Base-by-base conservation (phyloP, 1,140 invertebrate species). In the Apolygus lucorum region DNA sequence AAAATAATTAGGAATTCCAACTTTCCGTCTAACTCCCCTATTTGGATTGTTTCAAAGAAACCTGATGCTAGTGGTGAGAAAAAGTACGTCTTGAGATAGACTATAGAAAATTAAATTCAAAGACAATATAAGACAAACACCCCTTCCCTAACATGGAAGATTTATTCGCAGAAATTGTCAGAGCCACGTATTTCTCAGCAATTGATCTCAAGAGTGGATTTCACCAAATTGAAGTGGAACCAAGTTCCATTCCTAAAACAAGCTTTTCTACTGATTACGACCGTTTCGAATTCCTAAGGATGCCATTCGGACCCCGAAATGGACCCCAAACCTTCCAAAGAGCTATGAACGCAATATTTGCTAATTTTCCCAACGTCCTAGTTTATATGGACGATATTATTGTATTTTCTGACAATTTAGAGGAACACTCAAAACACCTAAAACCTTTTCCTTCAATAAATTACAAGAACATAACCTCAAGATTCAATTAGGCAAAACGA, bases 201-300 rank as follows among this genome's bases (percentile, higher is more conserved):
- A n/a, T 76, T 74, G 62, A 63, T 65, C 22, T 75, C 0, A 62
- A 42, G 0, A n/a, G 28, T 0, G 75, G 75, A 14, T 76, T 71
- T 54, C 78, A 77, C 72, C 81, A 84, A 72, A 70, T 75, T 1
- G 49, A 68, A 13, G n/a, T n/a, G n/a, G n/a, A n/a, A n/a, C n/a
- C n/a, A n/a, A n/a, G n/a, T n/a, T n/a, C n/a, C n/a, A n/a, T n/a
- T n/a, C n/a, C n/a, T n/a, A n/a, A n/a, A n/a, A n/a, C n/a, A n/a
- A n/a, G n/a, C n/a, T n/a, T n/a, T n/a, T n/a, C n/a, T n/a, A n/a
- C n/a, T n/a, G n/a, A n/a, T n/a, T n/a, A n/a, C n/a, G n/a, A n/a
- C n/a, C 70, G 74, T 1, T 59, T 69, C 2, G 72, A 74, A 29
- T 74, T 68, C 52, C 24, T 70, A 4, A 22, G 72, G 2, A 74